Base-by-base conservation (phyloP, 2,113 vertebrate genomes). In the Phylloscopus trochilus region DNA sequence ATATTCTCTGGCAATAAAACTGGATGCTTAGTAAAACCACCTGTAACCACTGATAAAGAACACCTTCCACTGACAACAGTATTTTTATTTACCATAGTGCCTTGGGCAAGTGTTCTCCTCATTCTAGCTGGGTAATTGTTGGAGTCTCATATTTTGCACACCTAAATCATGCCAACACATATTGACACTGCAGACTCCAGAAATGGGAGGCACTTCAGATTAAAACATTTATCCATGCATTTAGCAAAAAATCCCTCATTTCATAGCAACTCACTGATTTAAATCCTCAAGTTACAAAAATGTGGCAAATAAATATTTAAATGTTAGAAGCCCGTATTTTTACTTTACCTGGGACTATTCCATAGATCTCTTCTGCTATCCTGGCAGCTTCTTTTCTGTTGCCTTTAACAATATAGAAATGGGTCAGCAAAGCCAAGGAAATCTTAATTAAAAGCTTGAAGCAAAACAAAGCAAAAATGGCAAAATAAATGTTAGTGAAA, bases 331-430 rank as follows among this genome's bases (percentile, higher is more conserved):
- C 63, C 27, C 53, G 56, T 79, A 52, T 87, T 77, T 95, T 87
- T 89, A 90, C 91, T 96, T 98, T 98, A 98, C 98, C 98, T 98
- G 98, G 96, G 67, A 98, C 94, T 97, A 98, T 96, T 97, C 98
- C 98, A 97, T 98, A 98, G 97, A 98, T 98, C 76, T 98, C 98
- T 97, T 98, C 98, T 87, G 98, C 98, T 98, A 98, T 98, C 78
- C 98, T 98, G 95, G 98, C 98, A 87, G 98, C 98, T 90, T 98
- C 98, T 97, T 98, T 98, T 94, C 98, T 98, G 93, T 98, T 98
- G 93, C 98, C 98, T 96, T 98, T 97, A 92, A 98, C 98, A 93
- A 98, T 98, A 97, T 98, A 98, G 87, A 98, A 98, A 96, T 98
- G 98, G 41, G 98, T 98, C 90, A 98, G 96, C 90, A 98, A 96